Evolutionary conservation across 2,888 invertebrate species (phyloP).

Genomic region (Callinectes sapidus): DNA sequence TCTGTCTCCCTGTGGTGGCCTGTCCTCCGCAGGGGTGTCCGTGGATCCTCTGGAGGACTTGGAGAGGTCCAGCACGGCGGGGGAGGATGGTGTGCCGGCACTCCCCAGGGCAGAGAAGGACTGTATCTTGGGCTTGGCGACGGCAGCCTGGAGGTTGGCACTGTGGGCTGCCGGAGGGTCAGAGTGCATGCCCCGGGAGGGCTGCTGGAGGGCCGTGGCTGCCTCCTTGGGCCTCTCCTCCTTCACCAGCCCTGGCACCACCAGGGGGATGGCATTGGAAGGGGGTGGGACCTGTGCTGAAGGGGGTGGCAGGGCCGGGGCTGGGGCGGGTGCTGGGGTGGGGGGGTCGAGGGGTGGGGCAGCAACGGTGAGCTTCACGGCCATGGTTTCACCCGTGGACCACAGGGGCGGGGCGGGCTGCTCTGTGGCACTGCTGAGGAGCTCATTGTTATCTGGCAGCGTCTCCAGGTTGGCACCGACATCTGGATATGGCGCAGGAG

Average conservation of each 20-base stretch:
- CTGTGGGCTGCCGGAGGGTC: constrained; percentile 65
- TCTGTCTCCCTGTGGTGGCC: constrained; percentile 50
- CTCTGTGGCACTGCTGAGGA: constrained; percentile 27
- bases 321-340: not conserved
- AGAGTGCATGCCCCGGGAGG: not conserved
- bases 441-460: constrained; percentile 57
- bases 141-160: constrained; percentile 42
- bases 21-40: constrained; percentile 45
- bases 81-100: constrained; percentile 32
- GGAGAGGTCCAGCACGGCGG: constrained; percentile 64
- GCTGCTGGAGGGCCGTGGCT: not conserved
- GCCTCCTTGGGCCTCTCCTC: constrained; percentile 45
- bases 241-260: constrained; percentile 59
- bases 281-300: not conserved
- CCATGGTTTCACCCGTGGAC: constrained; percentile 30
- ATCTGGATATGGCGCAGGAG: constrained; percentile 17
- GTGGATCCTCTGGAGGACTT: constrained; percentile 34
- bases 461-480: constrained; percentile 55
- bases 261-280: constrained; percentile 55
- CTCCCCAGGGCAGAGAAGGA: constrained; percentile 11
- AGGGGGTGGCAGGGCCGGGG: not conserved
- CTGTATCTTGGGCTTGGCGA: constrained; percentile 58
- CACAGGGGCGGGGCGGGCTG: constrained; percentile 43
- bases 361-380: constrained; percentile 60
- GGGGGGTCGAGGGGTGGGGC: constrained; percentile 57